Evolutionary conservation across 2,888 invertebrate genomes (phyloP).

Genomic region (Drosophila monieri): DNA sequence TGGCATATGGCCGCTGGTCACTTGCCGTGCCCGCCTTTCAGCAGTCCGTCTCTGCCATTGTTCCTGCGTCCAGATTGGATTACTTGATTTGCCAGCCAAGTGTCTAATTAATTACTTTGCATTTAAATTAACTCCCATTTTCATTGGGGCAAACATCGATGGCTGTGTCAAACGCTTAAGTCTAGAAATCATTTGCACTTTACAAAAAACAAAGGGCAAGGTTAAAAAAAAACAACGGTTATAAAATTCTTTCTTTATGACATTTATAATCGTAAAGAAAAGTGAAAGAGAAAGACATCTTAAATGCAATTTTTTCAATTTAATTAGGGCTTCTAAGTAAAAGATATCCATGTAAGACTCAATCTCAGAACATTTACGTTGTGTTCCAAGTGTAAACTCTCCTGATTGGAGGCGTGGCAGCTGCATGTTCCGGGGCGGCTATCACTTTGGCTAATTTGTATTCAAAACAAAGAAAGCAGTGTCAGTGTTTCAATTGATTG

Average conservation of each 20-base stretch:
- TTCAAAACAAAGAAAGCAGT: conserved; percentile 61
- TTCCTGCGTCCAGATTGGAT: conserved; percentile 32
- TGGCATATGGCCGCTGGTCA: conserved; percentile 27
- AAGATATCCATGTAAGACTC: neutral
- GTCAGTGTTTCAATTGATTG: conserved; percentile 71
- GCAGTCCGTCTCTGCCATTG: conserved; percentile 1
- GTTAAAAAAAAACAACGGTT: neutral
- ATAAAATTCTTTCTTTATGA: neutral
- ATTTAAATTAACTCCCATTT: conserved; percentile 75
- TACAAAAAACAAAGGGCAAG: neutral
- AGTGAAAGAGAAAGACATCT: too few species aligned
- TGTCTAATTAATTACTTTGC: conserved; percentile 81
- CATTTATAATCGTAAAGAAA: neutral
- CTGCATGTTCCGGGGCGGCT: conserved; percentile 55
- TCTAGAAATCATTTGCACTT: conserved; percentile 23
- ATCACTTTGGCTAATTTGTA: conserved; percentile 75
- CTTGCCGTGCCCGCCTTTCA: conserved; percentile 21
- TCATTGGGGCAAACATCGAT: conserved; percentile 50
- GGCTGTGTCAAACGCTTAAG: conserved; percentile 10
- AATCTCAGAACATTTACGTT: neutral
- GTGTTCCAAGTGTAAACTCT: conserved; percentile 19
- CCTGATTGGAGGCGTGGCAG: conserved; percentile 70
- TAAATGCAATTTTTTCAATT: neutral
- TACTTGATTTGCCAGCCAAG: conserved; percentile 50
- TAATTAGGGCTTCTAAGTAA: neutral